Percentiles rank a stretch among this genome's conserved stretches.
phyloP scores from a whole-genome alignment of 2,888 invertebrate genomes.

The Syrista parreyssii region DNA sequence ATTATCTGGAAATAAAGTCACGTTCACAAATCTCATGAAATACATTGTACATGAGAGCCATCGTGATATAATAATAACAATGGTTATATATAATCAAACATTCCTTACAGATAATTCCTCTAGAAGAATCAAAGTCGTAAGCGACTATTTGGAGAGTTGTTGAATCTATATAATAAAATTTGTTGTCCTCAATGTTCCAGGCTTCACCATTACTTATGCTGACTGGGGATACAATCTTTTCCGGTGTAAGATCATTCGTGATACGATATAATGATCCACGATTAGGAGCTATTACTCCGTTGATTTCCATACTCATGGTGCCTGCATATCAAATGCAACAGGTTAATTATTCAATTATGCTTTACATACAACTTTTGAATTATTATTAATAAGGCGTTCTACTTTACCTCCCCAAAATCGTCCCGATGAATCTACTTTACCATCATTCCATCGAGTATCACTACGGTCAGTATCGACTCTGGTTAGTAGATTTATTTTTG shows the following conservation, averaged over 20 bases:
- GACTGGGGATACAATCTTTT: slow-evolving; percentile 64
- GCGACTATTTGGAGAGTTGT: slow-evolving; percentile 74
- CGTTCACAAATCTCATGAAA: slow-evolving; percentile 1
- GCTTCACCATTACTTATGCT: slow-evolving; percentile 83
- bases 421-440: slow-evolving; percentile 76
- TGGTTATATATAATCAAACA: neutral
- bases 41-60: slow-evolving; percentile 2
- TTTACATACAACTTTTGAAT: too few relatives aligned
- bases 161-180: slow-evolving; percentile 84
- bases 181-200: slow-evolving; percentile 78
- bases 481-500: slow-evolving; percentile 49
- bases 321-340: slow-evolving; percentile 38
- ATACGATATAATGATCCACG: slow-evolving; percentile 73
- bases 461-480: slow-evolving; percentile 67
- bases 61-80: neutral
- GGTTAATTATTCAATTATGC: neutral
- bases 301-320: slow-evolving; percentile 50
- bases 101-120: slow-evolving; percentile 72
- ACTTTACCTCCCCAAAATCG: slow-evolving; percentile 74
- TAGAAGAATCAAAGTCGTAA: slow-evolving; percentile 73
- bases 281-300: slow-evolving; percentile 64
- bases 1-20: slow-evolving; percentile 67
- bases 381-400: neutral
- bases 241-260: slow-evolving; percentile 46
- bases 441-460: slow-evolving; percentile 75